These are phyloP conservation scores for Subanguina moxae DNA, from an alignment of 1,140 invertebrate genomes.

Conservation along the genomic window DNA sequence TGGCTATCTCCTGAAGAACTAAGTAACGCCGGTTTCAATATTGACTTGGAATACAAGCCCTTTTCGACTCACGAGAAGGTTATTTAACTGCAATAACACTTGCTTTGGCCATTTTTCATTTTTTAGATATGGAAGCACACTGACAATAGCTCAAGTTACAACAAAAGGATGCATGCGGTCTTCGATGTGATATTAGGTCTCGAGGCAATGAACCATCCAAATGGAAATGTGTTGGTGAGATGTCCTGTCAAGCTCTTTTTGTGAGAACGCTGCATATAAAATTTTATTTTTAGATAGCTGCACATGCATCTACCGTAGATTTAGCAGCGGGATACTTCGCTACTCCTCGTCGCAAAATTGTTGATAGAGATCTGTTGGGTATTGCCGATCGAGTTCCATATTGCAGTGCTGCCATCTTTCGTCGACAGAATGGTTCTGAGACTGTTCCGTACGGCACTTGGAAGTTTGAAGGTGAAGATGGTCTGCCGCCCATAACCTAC, in stretches of 20 bases:
- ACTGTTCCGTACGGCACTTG: constrained; percentile 5
- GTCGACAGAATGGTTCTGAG: neutral
- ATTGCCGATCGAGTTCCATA: constrained; percentile 34
- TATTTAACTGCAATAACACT: neutral
- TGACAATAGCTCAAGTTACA: constrained; percentile 2
- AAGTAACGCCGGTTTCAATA: constrained; percentile 19
- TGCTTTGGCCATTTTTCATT: neutral
- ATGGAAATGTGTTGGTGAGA: neutral
- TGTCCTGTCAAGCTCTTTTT: neutral
- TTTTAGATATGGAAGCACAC: neutral
- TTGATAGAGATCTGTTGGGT: constrained; percentile 23
- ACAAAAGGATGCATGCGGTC: neutral
- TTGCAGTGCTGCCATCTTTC: constrained; percentile 19
- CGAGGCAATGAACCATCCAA: neutral
- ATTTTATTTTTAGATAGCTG: constrained; percentile 31
- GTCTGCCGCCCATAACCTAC: constrained; percentile 16
- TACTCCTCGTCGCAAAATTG: constrained; percentile 17
- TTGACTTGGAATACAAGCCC: constrained; percentile 29
- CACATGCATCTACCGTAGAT: constrained; percentile 47
- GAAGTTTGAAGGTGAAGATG: constrained; percentile 5
- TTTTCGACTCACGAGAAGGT: constrained; percentile 18
- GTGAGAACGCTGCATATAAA: neutral
- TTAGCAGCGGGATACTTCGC: constrained; percentile 34
- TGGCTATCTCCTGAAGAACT: constrained; percentile 11
- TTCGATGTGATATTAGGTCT: neutral